A percentile compares a stretch with the other conserved stretches of the same genome.
Evolutionary conservation across 2,797 vertebrate species (phyloP).

Genomic region (Morelia viridis): DNA sequence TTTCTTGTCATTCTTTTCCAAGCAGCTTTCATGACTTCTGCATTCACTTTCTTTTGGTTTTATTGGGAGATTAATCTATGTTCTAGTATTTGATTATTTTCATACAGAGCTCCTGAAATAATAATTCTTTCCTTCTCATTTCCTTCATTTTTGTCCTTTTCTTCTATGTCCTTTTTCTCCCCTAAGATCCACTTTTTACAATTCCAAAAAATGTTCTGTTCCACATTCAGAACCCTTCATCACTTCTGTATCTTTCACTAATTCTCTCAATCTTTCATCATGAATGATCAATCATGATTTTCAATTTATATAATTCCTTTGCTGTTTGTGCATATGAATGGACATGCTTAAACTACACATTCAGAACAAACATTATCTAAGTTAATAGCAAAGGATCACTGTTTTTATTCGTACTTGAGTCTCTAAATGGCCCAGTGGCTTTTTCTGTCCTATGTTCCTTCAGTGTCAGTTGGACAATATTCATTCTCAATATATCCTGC

Average conservation of each 20-base stretch:
- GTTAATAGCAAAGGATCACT: background rate
- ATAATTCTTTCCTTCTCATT: background rate
- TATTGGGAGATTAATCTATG: too few species aligned
- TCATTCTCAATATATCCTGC: background rate
- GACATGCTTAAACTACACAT: background rate
- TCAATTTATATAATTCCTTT: background rate
- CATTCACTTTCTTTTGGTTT: too few species aligned
- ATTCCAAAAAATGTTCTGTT: background rate
- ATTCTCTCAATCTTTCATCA: background rate
- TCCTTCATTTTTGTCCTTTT: background rate
- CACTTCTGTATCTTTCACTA: background rate
- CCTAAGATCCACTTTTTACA: background rate
- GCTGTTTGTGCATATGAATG: background rate
- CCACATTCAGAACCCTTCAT: background rate
- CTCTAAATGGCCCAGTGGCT: too few species aligned
- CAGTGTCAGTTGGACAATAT: background rate
- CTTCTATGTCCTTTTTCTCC: background rate
- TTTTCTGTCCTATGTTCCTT: too few species aligned
- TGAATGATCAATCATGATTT: background rate
- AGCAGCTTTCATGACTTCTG: too few species aligned
- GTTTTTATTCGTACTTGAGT: too few species aligned
- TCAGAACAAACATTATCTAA: background rate
- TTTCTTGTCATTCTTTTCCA: too few species aligned
- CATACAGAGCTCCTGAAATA: background rate
- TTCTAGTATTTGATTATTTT: too few species aligned